phyloP scores from a whole-genome alignment of 2,113 vertebrate species.

The Poeciliopsis turrubarensis region DNA sequence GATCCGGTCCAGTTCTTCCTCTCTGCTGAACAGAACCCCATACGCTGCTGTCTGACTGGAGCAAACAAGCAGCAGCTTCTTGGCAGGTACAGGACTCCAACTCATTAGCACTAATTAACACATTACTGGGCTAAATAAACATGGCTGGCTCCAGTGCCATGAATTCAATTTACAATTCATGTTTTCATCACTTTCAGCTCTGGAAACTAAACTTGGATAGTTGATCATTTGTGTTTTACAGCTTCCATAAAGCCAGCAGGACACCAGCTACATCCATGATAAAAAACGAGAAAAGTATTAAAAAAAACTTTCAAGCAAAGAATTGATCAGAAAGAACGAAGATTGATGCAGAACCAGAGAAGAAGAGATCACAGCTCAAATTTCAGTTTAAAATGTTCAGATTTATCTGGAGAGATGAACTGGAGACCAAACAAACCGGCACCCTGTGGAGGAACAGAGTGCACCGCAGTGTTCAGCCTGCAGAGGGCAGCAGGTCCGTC shows the following conservation, averaged over 20 bases:
- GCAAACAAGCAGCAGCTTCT: slow-evolving; percentile 10
- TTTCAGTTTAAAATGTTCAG: too few relatives aligned
- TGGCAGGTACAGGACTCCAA: neutral
- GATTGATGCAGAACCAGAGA: too few relatives aligned
- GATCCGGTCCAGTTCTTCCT: neutral
- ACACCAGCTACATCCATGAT: neutral
- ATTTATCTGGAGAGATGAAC: too few relatives aligned
- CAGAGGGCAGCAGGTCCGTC: too few relatives aligned
- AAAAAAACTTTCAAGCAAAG: neutral
- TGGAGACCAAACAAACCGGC: too few relatives aligned
- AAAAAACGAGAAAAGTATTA: neutral
- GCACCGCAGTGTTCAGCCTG: too few relatives aligned
- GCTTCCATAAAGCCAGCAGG: neutral
- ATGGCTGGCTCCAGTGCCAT: neutral
- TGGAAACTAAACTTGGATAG: neutral
- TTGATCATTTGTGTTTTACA: neutral
- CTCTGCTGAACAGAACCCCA: neutral
- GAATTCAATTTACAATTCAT: neutral
- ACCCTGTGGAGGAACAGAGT: too few relatives aligned
- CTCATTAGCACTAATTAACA: slow-evolving; percentile 9
- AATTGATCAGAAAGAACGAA: neutral
- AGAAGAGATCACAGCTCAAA: too few relatives aligned
- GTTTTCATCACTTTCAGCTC: neutral
- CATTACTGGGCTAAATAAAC: neutral
- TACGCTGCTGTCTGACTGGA: slow-evolving; percentile 10